These are phyloP conservation scores for Sebastiscus albofasciatus DNA, from an alignment of 2,797 vertebrate genomes.

Conservation along the genomic window DNA sequence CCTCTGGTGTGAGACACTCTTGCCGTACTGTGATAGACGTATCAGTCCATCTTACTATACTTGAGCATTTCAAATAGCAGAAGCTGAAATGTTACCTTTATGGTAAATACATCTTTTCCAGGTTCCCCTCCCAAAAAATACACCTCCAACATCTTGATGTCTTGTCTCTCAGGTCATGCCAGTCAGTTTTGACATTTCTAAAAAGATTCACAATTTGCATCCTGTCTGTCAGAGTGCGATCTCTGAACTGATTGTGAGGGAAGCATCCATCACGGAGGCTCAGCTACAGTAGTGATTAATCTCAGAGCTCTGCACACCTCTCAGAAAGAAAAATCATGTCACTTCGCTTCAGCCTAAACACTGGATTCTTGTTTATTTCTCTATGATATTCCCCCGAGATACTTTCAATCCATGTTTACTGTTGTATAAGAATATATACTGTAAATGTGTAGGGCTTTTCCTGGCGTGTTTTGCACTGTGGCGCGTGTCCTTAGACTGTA, in stretches of 20 bases:
- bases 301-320: slow-evolving; percentile 16
- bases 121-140: neutral
- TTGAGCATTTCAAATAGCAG: slow-evolving; percentile 7
- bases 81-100: neutral
- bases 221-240: slow-evolving; percentile 58
- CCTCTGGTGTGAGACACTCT: neutral
- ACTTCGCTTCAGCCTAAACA: neutral
- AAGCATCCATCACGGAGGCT: slow-evolving; percentile 51
- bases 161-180: slow-evolving; percentile 24
- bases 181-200: slow-evolving; percentile 67
- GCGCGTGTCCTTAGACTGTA: neutral
- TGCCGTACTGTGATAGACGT: neutral
- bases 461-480: neutral
- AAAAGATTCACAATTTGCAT: slow-evolving; percentile 60
- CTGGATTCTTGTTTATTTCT: neutral
- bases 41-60: slow-evolving; percentile 1
- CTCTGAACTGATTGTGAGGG: slow-evolving; percentile 42
- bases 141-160: slow-evolving; percentile 13
- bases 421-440: neutral
- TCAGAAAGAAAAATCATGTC: slow-evolving; percentile 1
- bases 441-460: neutral
- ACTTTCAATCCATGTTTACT: neutral
- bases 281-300: slow-evolving; percentile 28
- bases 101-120: neutral
- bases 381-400: neutral